Base-by-base conservation (phyloP, 2,797 vertebrate genomes). In the Tragopan temminckii region DNA sequence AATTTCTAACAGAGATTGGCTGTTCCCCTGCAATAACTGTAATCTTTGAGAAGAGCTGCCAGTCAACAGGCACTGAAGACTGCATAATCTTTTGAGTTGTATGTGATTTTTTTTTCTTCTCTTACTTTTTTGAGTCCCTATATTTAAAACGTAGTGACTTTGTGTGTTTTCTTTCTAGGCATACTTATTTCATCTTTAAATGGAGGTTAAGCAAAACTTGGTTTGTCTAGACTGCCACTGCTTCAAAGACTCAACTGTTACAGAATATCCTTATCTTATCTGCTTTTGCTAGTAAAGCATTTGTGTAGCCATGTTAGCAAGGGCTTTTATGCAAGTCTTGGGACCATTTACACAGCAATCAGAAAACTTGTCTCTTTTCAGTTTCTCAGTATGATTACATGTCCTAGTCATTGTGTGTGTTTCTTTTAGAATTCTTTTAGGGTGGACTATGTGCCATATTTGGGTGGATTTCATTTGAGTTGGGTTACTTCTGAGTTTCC, bases 211-310 rank as follows among this genome's bases (percentile, higher is more conserved):
- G 57, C 48, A 94, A 87, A 88, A 91, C 52, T 88, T 72, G 7
- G 15, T 87, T 94, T 91, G 83, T 63, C 83, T 75, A 85, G 66
- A 77, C 13, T 62, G 35, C 1, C 2, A 59, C 42, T 82, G 67
- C 88, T 95, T 96, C 91, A 92, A 94, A 93, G 71, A 58, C 20
- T 31, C 17, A 74, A 2, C 55, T 48, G 79, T 50, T 91, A 71
- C 33, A 87, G 68, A 89, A 94, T 87, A 75, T 59, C 45, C 88
- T 95, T 95, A 95, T 94, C 91, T 96, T 95, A 63, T 94, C 94
- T 96, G 75, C 55, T 55, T 93, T 94, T 66, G 24, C 38, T n/a
- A 68, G 45, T 77, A 69, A 80, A 80, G 17, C 2, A 42, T 82
- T 77, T 89, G 53, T 92, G 80, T 69, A 71, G 86, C 85, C 46